Evolutionary conservation across 2,113 vertebrate species (phyloP).

Genomic region (Candoia aspera): DNA sequence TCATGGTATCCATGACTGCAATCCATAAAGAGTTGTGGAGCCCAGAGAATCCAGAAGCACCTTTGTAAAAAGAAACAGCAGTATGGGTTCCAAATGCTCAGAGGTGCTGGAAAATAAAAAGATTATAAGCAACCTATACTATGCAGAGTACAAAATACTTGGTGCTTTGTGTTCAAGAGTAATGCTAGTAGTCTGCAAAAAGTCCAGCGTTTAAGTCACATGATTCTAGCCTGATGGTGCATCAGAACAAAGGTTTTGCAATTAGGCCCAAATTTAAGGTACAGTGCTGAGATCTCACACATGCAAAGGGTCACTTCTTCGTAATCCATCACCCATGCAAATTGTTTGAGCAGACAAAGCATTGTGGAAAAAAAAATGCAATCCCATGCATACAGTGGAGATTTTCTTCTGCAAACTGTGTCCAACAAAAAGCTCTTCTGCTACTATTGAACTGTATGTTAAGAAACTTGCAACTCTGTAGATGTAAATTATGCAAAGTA

Average conservation of each 20-base stretch:
- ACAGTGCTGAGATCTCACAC: neutral
- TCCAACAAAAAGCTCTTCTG: neutral
- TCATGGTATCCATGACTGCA: slow-evolving; percentile 12
- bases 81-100: neutral
- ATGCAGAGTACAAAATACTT: neutral
- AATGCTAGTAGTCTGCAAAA: neutral
- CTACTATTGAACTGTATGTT: neutral
- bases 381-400: neutral
- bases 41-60: slow-evolving; percentile 34
- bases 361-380: neutral
- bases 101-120: neutral
- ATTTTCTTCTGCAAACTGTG: neutral
- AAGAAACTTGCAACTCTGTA: slow-evolving; percentile 4
- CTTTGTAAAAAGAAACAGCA: slow-evolving; percentile 4
- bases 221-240: neutral
- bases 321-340: neutral
- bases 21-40: neutral
- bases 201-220: neutral
- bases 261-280: neutral
- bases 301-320: neutral
- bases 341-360: neutral
- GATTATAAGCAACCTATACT: neutral
- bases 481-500: neutral
- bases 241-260: neutral
- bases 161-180: neutral